Percentiles rank a stretch among this genome's conserved stretches.
Evolutionary conservation across 2,797 vertebrate species (phyloP).

Genomic region (Heliangelus exortis): DNA sequence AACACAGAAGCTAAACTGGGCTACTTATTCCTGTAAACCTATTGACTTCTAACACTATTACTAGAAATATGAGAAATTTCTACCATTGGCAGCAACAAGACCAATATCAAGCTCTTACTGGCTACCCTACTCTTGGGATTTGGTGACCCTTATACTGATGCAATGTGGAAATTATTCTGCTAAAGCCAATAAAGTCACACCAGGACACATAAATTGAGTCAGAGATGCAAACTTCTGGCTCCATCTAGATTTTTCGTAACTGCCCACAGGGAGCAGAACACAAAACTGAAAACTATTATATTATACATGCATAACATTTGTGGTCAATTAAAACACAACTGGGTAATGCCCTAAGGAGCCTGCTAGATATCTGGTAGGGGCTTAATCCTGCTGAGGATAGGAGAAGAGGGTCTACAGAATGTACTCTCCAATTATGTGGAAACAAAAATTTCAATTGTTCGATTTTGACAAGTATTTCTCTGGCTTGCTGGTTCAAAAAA

Average conservation of each 20-base stretch:
- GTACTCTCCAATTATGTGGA: neutral
- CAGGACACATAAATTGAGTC: neutral
- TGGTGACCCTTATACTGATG: neutral
- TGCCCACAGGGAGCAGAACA: neutral
- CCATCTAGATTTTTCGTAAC: neutral
- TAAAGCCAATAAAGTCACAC: neutral
- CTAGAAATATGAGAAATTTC: neutral
- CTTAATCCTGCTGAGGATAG: neutral
- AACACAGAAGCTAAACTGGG: neutral
- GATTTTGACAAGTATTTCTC: neutral
- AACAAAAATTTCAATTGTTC: neutral
- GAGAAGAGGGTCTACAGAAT: neutral
- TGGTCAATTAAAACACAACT: neutral
- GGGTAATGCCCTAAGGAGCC: neutral
- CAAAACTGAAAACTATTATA: neutral
- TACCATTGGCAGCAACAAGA: neutral
- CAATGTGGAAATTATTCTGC: neutral
- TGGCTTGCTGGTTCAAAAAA: neutral
- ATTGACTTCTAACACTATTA: neutral
- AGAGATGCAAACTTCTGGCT: neutral
- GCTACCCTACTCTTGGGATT: neutral
- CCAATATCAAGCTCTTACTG: neutral
- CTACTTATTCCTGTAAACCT: neutral
- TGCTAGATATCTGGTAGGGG: neutral
- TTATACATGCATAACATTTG: rapidly evolving